A percentile compares a stretch with the other conserved stretches of the same genome.
These are phyloP conservation scores for Brachionichthys hirsutus DNA, from an alignment of 2,113 vertebrate species.

Conservation along the genomic window DNA sequence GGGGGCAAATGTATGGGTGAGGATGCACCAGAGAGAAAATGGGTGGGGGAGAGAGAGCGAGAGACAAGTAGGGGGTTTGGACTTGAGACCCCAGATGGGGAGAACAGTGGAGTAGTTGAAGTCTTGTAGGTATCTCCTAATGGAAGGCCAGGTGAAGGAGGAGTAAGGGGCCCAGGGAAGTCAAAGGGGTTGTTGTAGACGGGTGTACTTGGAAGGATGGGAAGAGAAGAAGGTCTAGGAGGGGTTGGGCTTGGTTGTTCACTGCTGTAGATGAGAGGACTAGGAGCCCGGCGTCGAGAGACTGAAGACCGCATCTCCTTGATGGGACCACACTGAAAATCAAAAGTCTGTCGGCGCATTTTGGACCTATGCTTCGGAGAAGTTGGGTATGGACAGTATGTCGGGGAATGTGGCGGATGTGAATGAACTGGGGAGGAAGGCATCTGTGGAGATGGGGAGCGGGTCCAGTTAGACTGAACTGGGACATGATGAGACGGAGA, in stretches of 20 bases:
- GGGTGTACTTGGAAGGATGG: conserved; percentile 84
- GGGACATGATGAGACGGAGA: conserved; percentile 67
- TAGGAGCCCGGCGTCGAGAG: conserved; percentile 83
- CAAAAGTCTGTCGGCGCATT: conserved; percentile 75
- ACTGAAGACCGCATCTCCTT: conserved; percentile 73
- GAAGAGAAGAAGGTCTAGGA: conserved; percentile 87
- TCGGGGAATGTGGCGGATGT: conserved; percentile 79
- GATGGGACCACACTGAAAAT: conserved; percentile 74
- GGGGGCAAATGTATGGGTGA: conserved; percentile 74
- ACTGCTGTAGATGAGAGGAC: conserved; percentile 84
- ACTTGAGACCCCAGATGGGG: conserved; percentile 72
- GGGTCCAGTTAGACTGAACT: conserved; percentile 75
- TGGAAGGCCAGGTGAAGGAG: conserved; percentile 74
- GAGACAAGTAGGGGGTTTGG: conserved; percentile 77
- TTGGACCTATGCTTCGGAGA: conserved; percentile 80
- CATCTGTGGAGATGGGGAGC: conserved; percentile 81
- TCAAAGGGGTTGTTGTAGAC: conserved; percentile 76
- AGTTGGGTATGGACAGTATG: conserved; percentile 83
- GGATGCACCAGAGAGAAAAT: conserved; percentile 83
- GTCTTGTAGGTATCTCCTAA: conserved; percentile 78
- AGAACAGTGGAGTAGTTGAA: conserved; percentile 76
- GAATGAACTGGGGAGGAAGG: conserved; percentile 79
- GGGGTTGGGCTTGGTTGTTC: conserved; percentile 83
- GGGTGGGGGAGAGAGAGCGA: conserved; percentile 86
- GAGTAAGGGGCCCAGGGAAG: conserved; percentile 74